Evolutionary conservation across 2,888 invertebrate genomes (phyloP).

Genomic region (Aporophyla lueneburgensis): DNA sequence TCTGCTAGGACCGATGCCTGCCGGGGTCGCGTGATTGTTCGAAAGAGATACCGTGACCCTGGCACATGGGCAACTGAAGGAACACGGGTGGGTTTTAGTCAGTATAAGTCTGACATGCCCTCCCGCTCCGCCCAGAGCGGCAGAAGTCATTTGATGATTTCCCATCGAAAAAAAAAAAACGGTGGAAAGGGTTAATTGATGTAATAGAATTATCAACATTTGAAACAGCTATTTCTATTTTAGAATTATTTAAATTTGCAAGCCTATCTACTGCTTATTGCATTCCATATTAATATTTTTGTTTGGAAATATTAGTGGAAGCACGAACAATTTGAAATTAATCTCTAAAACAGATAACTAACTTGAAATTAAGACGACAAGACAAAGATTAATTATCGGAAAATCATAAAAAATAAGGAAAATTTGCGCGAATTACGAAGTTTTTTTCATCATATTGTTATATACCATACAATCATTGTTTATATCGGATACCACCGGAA

Average conservation of each 20-base stretch:
- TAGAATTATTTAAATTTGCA: background rate
- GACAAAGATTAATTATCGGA: background rate
- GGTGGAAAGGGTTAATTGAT: background rate
- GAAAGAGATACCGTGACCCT: no score
- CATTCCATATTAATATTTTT: background rate
- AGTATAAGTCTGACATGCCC: no score
- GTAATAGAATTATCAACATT: constrained; percentile 14
- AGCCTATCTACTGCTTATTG: background rate
- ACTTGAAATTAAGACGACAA: background rate
- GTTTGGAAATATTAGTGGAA: background rate
- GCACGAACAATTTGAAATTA: background rate
- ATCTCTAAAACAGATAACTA: background rate
- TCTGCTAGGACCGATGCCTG: no score
- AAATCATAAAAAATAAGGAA: background rate
- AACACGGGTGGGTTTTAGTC: no score
- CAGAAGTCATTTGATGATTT: no score
- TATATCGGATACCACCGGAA: no score
- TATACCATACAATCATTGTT: background rate
- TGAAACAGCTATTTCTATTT: background rate
- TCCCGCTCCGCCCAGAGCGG: no score
- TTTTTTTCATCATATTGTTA: background rate
- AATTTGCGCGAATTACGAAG: background rate
- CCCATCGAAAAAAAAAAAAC: no score
- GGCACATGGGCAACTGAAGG: no score
- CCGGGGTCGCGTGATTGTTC: no score